Base-by-base conservation (phyloP, 2,113 vertebrate genomes). In the Tangachromis dhanisi region DNA sequence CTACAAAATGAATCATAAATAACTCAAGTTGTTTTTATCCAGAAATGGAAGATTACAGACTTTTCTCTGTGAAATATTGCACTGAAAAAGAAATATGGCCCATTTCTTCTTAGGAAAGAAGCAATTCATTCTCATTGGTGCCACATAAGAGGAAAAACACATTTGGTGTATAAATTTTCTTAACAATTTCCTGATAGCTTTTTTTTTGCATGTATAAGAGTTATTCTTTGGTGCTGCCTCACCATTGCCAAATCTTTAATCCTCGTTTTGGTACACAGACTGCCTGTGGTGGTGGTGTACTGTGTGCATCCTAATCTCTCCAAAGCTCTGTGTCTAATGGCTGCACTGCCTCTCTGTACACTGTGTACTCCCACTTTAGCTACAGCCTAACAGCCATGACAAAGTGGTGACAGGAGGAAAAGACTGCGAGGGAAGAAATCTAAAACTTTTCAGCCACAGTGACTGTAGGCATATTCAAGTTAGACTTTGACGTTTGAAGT, bases 291-390 rank as follows among this genome's bases (percentile, higher is more conserved):
- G 95, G 63, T 88, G 83, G 83, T 93, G 90, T 94, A 81, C 88
- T 90, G 90, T 94, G 93, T 91, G 88, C 85, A 87, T 94, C 89
- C 84, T 95, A 95, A 95, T 94, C 95, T 94, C 90, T 90, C 86
- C 90, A 93, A 94, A 96, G 95, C 93, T 93, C 93, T 96, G 94
- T 95, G 93, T 95, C 95, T 86, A 96, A 96, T 95, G 95, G 94
- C 92, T 90, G 93, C 91, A 31, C 84, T 89, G 92, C 86, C 88
- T 92, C 87, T 88, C 89, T 80, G 94, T 66, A 92, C 93, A 88
- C 89, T 73, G 83, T 92, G 93, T 92, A 80, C 95, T 89, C 89
- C 88, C 91, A 90, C 85, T 90, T 88, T 54, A 90, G 88, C 84
- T 86, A 19, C 49, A 85, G 26, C 76, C 73, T 89, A 90, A 90